Evolutionary conservation across 1,140 invertebrate species (phyloP), one percentile per base, ranked within the genome.

Genomic region (Hyles vespertilio): DNA sequence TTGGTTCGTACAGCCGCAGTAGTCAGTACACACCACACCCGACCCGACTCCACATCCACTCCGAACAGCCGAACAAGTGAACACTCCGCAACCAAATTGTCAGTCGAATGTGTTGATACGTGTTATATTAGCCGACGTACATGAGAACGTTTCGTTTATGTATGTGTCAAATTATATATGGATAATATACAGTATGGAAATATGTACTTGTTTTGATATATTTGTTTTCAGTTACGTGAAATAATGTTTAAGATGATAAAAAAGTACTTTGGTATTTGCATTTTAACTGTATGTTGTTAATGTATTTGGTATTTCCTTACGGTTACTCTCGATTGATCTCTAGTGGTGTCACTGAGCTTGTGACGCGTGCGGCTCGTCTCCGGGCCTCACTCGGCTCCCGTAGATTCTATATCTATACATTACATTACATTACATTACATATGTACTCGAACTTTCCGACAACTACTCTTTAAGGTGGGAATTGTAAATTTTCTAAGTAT

Each of bases 401-500:
- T 51, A 33, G 44, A 45, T 45, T 8, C 44, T n/a, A 8, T 45
- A n/a, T 45, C n/a, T 45, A 45, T 45, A 45, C n/a, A 45, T 45
- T 8, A 45, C 44, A 22, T 32, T 45, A 45, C n/a, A 45, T 45
- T 8, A 45, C 44, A 22, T 32, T 50, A 50, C 10, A 3, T n/a
- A 22, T 11, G 6, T 50, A 10, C 65, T 67, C 64, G 58, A 71
- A 5, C n/a, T n/a, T n/a, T 48, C 46, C 46, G 46, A 48, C 71
- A 64, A 64, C 72, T 72, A 74, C 69, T 77, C 67, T 77, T 54
- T 74, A 74, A 81, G 76, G 68, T 77, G 77, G 77, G 73, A 76
- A 79, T 79, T 84, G 81, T 87, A 84, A 81, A 87, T 87, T 87
- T 84, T 84, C 81, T 87, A 87, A 82, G 79, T 84, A 79, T 87